Base-by-base conservation (phyloP, 2,113 vertebrate genomes). In the Rallus limicola region DNA sequence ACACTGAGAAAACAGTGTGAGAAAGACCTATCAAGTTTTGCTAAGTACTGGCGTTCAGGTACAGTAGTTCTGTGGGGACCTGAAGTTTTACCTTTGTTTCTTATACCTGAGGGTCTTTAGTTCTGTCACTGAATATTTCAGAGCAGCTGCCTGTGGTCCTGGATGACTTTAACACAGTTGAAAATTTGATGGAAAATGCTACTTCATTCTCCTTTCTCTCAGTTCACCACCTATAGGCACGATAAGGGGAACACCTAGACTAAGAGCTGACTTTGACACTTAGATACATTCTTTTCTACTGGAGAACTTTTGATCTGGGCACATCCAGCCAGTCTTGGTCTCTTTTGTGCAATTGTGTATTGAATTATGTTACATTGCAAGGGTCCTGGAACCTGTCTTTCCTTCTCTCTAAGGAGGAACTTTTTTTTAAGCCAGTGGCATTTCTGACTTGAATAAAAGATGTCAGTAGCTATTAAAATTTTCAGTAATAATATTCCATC, bases 281-380 rank as follows among this genome's bases (percentile, higher is more conserved):
- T 65, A 46, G 13, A 26, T 63, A 23, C 10, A 34, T n/a, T 78
- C 3, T 75, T 68, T 91, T 82, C 40, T 17, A 8, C 20, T 52
- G 14, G 28, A 48, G 9, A 33, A 12, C 20, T 84, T 86, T 68
- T 52, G 12, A 56, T 3, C 2, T 34, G 23, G 56, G 18, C 52
- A 63, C 0, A 0, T 36, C 60, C 24, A 16, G 24, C 17, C 33
- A 58, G 5, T 60, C 40, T 75, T 25, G 64, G 26, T 18, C 10
- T 15, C 4, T 76, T 89, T 68, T 42, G 21, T 87, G 31, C 7
- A 0, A 0, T 36, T 36, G 36, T 38, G 3, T 38, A 11, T 36
- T 89, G 58, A 63, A 60, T 64, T 68, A 42, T 0, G 2, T 65
- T 69, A 20, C 5, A 7, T 62, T 44, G 31, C 44, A 76, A 44